Percentiles rank a stretch among this genome's conserved stretches.
These are phyloP conservation scores for Drosophila tristis DNA, from an alignment of 1,140 invertebrate genomes.

Conservation along the genomic window DNA sequence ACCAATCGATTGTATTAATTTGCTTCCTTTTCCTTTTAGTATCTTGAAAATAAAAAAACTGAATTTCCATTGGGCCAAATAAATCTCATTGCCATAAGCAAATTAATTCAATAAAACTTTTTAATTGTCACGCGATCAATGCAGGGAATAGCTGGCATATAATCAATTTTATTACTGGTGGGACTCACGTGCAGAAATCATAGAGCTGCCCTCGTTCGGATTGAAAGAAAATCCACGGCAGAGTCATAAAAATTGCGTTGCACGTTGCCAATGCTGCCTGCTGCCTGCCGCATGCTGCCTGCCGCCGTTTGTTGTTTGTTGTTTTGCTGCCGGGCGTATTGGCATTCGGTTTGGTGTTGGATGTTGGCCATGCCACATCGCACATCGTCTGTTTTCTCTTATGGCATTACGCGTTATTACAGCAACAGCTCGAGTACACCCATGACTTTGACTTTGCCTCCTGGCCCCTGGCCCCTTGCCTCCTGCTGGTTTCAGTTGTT, in stretches of 20 bases:
- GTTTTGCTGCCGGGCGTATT: conserved; percentile 68
- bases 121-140: too few relatives aligned
- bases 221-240: conserved; percentile 15
- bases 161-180: too few relatives aligned
- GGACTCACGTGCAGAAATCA: neutral
- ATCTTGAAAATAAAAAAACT: too few relatives aligned
- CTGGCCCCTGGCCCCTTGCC: conserved; percentile 28
- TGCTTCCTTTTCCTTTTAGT: neutral
- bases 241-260: conserved; percentile 67
- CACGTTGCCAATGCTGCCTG: conserved; percentile 48
- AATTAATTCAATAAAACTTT: too few relatives aligned
- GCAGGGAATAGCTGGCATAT: too few relatives aligned
- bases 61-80: too few relatives aligned
- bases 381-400: conserved; percentile 33
- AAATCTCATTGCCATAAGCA: too few relatives aligned
- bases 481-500: conserved; percentile 11
- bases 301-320: conserved; percentile 29
- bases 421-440: conserved; percentile 39
- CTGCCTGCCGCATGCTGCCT: conserved; percentile 14
- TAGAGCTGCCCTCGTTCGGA: conserved; percentile 33
- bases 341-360: conserved; percentile 25
- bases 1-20: neutral
- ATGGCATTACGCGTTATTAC: conserved; percentile 74
- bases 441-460: conserved; percentile 60
- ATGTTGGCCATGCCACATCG: conserved; percentile 3